A percentile compares a stretch with the other conserved stretches of the same genome.
Evolutionary conservation across 2,113 vertebrate species (phyloP).

Genomic region (Lucifuga dentata): DNA sequence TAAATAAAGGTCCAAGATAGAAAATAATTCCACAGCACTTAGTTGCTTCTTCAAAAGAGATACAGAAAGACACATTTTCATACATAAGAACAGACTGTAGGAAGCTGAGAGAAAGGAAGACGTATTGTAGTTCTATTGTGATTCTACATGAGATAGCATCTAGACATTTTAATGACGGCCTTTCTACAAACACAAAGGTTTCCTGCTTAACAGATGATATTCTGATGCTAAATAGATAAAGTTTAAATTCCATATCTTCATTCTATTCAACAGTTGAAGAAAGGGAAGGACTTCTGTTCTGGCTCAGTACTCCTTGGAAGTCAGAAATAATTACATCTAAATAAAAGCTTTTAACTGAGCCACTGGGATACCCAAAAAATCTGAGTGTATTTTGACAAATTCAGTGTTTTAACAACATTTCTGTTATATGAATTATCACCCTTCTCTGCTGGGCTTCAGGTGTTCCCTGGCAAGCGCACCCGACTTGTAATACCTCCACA

Average conservation of each 20-base stretch:
- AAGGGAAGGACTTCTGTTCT: not conserved
- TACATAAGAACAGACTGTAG: conserved; percentile 9
- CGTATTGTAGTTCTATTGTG: conserved; percentile 42
- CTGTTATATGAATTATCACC: no score
- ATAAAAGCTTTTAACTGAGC: not conserved
- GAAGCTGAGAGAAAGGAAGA: conserved; percentile 48
- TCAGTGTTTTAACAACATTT: not conserved
- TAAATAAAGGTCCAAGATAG: not conserved
- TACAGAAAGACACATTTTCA: not conserved
- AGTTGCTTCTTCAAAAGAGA: conserved; percentile 1
- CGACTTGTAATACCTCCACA: no score
- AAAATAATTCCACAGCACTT: not conserved
- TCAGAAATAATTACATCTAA: not conserved
- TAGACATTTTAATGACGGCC: conserved; percentile 38
- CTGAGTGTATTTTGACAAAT: not conserved
- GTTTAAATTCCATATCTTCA: conserved; percentile 2
- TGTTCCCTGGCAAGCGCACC: no score
- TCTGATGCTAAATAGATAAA: conserved; percentile 15
- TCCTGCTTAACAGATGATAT: conserved; percentile 13
- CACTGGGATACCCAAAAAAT: not conserved
- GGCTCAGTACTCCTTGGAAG: not conserved
- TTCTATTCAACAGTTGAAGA: not conserved
- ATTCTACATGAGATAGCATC: conserved; percentile 23
- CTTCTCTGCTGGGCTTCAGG: no score
- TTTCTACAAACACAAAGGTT: conserved; percentile 16